Conservation (phyloP, 2,888 invertebrate species). For the Zootermopsis nevadensis region DNA sequence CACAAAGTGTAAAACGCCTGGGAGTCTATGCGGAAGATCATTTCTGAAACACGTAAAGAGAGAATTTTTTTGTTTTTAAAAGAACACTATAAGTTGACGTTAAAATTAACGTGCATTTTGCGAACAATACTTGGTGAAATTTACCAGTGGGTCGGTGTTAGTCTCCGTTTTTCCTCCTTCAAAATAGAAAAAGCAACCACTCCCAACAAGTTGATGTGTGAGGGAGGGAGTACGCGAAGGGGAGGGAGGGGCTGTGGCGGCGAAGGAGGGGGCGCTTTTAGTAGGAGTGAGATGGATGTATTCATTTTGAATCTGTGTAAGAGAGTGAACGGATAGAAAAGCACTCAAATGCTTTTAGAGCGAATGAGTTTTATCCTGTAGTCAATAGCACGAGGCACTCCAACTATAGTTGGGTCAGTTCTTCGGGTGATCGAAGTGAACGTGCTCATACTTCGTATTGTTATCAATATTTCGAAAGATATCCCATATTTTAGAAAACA, state of each 20-base stretch:
- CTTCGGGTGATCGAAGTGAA: background rate
- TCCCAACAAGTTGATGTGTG: slow-evolving; percentile 47
- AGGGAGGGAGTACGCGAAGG: slow-evolving; percentile 38
- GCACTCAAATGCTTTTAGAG: slow-evolving; percentile 62
- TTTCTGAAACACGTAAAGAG: background rate
- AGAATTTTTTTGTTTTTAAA: background rate
- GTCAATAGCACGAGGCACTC: slow-evolving; percentile 55
- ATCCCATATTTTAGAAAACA: background rate
- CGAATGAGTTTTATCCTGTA: slow-evolving; percentile 61
- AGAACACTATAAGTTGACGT: slow-evolving; percentile 29
- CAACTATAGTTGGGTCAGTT: slow-evolving; percentile 37
- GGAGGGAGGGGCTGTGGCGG: background rate
- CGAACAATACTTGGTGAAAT: slow-evolving; percentile 35
- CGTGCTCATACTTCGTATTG: background rate
- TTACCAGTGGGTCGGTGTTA: slow-evolving; percentile 13
- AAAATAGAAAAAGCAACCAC: slow-evolving; percentile 46
- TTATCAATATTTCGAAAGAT: background rate
- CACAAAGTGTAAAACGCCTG: no score
- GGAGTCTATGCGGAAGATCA: no score
- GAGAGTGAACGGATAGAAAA: slow-evolving; percentile 54
- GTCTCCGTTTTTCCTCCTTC: background rate
- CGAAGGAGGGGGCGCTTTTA: slow-evolving; percentile 47
- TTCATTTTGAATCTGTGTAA: slow-evolving; percentile 53
- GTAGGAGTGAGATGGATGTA: slow-evolving; percentile 51
- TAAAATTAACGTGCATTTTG: slow-evolving; percentile 35